These are phyloP conservation scores for Pocillopora meandrina DNA, from an alignment of 92 coral and sea anemone species.

Conservation along the genomic window DNA sequence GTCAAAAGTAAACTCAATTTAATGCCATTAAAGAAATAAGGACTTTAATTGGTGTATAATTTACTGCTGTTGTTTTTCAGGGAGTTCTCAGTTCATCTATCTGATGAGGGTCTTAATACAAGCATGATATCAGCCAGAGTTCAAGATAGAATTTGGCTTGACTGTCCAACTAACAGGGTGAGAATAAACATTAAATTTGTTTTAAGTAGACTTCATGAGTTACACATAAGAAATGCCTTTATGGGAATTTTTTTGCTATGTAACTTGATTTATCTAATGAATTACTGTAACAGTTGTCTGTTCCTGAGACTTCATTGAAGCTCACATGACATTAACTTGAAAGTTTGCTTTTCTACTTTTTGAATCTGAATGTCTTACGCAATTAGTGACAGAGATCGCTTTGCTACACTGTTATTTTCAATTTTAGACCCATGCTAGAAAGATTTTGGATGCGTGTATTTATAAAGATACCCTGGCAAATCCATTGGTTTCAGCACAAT, in stretches of 20 bases:
- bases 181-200: neutral
- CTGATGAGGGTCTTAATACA: constrained; percentile 46
- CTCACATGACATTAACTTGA: too few relatives aligned
- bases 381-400: neutral
- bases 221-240: too few relatives aligned
- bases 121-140: constrained; percentile 47
- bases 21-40: too few relatives aligned
- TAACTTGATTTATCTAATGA: too few relatives aligned
- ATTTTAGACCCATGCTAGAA: neutral
- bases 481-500: constrained; percentile 45
- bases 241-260: too few relatives aligned
- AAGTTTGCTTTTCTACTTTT: too few relatives aligned
- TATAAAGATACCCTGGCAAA: constrained; percentile 19
- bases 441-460: constrained; percentile 20
- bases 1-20: too few relatives aligned
- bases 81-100: constrained; percentile 40
- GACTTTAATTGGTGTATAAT: neutral
- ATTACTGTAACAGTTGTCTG: too few relatives aligned
- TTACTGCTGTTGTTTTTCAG: constrained; percentile 15
- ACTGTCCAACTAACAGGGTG: constrained; percentile 40
- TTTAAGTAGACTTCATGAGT: neutral
- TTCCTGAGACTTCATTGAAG: too few relatives aligned
- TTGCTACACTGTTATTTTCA: neutral
- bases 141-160: constrained; percentile 68
- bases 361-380: too few relatives aligned